These are phyloP conservation scores for Eristalis intricaria DNA, from an alignment of 2,888 invertebrate species.

Conservation along the genomic window DNA sequence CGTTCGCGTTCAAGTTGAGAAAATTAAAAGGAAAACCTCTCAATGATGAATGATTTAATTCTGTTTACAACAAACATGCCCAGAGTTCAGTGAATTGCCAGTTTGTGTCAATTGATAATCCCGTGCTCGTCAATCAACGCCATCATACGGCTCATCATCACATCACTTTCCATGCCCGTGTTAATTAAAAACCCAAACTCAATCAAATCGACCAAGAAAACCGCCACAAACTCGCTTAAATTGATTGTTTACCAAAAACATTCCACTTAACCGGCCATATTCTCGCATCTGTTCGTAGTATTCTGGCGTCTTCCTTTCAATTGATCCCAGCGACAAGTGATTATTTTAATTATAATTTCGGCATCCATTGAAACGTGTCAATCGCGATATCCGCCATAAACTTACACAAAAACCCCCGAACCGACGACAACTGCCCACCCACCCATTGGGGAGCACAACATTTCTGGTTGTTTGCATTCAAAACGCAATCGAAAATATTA, in stretches of 20 bases:
- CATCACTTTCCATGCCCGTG: neutral
- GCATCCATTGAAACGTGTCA: slow-evolving; percentile 19
- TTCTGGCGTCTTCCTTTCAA: neutral
- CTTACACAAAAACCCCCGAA: neutral
- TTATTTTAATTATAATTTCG: slow-evolving; percentile 1
- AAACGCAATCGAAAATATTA: slow-evolving; percentile 24
- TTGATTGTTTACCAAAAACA: slow-evolving; percentile 11
- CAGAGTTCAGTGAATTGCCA: neutral
- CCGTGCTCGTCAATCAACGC: neutral
- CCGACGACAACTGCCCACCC: neutral
- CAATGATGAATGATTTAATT: no score
- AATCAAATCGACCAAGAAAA: neutral
- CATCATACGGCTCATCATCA: neutral
- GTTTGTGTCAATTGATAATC: neutral
- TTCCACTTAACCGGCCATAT: neutral
- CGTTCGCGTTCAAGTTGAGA: no score
- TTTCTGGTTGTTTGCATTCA: slow-evolving; percentile 17
- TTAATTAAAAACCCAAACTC: slow-evolving; percentile 2
- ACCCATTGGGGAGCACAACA: slow-evolving; percentile 18
- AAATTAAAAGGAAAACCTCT: no score
- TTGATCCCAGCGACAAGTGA: neutral
- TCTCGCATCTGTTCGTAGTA: neutral
- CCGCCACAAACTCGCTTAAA: neutral
- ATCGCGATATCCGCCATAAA: neutral
- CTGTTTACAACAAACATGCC: no score